Base-by-base conservation (phyloP, 2,888 invertebrate genomes). In the Bombylius major region DNA sequence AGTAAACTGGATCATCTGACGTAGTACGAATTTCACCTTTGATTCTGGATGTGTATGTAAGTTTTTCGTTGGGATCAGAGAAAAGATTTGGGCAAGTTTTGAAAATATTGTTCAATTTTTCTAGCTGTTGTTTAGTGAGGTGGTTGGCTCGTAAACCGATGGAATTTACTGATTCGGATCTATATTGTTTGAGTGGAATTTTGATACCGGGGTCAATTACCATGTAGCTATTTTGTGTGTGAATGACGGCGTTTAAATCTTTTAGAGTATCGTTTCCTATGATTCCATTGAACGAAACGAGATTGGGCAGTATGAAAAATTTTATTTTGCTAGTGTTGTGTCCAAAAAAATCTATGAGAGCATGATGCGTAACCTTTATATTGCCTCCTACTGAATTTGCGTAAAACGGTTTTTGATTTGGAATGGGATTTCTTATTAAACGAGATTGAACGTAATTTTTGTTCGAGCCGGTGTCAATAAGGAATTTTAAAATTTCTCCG, bases 351-450 rank as follows among this genome's bases (percentile, higher is more conserved):
- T 56, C 42, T 14, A 59, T 54, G 33, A 54, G 45, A 42, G 55
- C 44, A 36, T 58, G 56, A 31, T 58, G 59, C 7, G 54, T 56
- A 44, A 57, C 58, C 55, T 56, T 45, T 34, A 54, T 45, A 11
- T 33, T 31, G 36, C 58, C 59, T 5, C 46, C 59, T 23, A 60
- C 52, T 5, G 57, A 58, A 45, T 54, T 55, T 44, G 57, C 53
- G 39, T 50, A 58, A 39, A 59, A 56, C 9, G 55, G 33, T 50
- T 57, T 44, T 44, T 53, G n/a, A 39, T 56, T 60, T 13, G 53
- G 51, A 5, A 54, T 54, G 23, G 57, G 57, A 50, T 58, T 57
- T 34, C 47, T 34, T 34, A 57, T 45, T 51, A 51, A 44, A 23
- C 49, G 31, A 8, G 53, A 36, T 56, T 56, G 44, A 13, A 51